These are phyloP conservation scores for Xanthia togata DNA, from an alignment of 2,888 invertebrate species.

Conservation along the genomic window DNA sequence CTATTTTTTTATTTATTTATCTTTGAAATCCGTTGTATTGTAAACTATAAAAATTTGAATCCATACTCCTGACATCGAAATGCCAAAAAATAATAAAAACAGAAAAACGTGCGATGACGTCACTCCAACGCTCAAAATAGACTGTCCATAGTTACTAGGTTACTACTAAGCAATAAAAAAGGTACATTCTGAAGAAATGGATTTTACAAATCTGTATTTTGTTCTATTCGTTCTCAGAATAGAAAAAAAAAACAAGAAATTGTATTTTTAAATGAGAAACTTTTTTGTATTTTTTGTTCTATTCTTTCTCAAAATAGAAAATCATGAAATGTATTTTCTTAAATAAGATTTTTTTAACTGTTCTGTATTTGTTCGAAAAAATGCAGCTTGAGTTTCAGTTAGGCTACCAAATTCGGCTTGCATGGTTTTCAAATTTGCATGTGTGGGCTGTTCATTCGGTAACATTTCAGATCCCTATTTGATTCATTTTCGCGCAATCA, in stretches of 20 bases:
- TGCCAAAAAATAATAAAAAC: too few species aligned
- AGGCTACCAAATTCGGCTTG: conserved; percentile 22
- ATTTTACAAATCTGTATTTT: neutral
- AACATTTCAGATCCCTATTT: conserved; percentile 28
- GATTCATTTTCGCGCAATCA: conserved; percentile 20
- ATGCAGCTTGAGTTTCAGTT: conserved; percentile 65
- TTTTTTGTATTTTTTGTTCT: neutral
- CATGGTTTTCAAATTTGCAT: conserved; percentile 52
- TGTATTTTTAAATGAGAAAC: neutral
- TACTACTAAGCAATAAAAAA: neutral
- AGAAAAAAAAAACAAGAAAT: neutral
- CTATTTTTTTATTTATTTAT: too few species aligned
- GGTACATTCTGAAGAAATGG: neutral
- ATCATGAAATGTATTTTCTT: neutral
- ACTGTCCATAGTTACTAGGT: too few species aligned
- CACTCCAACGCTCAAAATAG: too few species aligned
- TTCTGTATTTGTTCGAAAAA: neutral
- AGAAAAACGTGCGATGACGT: too few species aligned
- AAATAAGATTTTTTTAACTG: neutral
- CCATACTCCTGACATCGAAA: neutral
- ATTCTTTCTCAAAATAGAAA: neutral
- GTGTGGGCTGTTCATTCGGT: conserved; percentile 37
- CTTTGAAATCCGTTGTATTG: neutral
- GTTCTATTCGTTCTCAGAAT: neutral
- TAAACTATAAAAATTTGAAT: neutral